Percentiles rank a stretch among this genome's conserved stretches.
phyloP scores from a whole-genome alignment of 2,888 invertebrate genomes.

The Drosophila hawaiiensis region DNA sequence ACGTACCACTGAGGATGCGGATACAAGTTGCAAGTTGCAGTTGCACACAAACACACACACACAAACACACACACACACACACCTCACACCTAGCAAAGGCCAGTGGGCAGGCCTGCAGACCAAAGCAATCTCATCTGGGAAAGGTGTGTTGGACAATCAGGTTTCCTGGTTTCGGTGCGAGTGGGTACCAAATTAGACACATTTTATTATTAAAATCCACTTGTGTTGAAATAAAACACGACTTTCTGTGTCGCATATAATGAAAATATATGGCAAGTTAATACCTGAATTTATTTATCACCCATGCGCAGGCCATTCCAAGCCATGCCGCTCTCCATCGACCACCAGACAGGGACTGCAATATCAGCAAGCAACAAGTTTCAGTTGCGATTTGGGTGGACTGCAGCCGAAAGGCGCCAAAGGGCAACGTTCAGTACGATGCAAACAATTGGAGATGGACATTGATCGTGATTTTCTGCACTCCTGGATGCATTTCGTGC shows the following conservation, averaged over 20 bases:
- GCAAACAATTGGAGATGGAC: conserved; percentile 25
- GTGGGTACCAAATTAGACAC: conserved; percentile 83
- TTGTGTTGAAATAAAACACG: conserved; percentile 86
- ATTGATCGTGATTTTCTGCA: background rate
- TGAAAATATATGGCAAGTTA: conserved; percentile 85
- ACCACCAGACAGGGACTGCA: conserved; percentile 2
- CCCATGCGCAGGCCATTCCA: conserved; percentile 56
- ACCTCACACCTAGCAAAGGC: conserved; percentile 38
- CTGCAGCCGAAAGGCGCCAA: conserved; percentile 24
- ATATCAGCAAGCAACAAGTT: conserved; percentile 35
- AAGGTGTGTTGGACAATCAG: conserved; percentile 71
- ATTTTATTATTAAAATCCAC: conserved; percentile 85
- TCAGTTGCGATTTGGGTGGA: conserved; percentile 1
- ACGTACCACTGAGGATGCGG: conserved; percentile 76
- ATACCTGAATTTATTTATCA: conserved; percentile 85
- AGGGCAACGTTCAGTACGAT: conserved; percentile 34
- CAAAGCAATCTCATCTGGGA: conserved; percentile 32
- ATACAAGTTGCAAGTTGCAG: conserved; percentile 44
- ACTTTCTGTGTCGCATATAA: conserved; percentile 85
- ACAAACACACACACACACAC: background rate
- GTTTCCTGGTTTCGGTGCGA: conserved; percentile 56
- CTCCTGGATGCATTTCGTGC: background rate
- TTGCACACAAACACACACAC: conserved; percentile 23
- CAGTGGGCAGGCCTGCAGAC: conserved; percentile 51
- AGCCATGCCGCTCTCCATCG: conserved; percentile 9